Evolutionary conservation across 2,888 invertebrate species (phyloP).

Genomic region (Serripes groenlandicus): DNA sequence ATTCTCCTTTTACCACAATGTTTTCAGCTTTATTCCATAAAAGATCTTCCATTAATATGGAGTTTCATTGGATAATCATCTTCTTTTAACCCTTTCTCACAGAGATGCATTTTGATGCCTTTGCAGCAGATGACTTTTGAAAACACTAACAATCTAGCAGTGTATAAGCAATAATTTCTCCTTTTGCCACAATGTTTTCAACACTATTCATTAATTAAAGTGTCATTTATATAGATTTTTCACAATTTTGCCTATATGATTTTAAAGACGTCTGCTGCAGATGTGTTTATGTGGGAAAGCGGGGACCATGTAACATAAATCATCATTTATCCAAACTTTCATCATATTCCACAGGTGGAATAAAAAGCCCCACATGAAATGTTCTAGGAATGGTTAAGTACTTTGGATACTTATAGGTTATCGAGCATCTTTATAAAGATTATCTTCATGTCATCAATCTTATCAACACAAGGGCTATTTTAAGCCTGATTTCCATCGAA

Average conservation of each 20-base stretch:
- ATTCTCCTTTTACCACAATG: too few species aligned
- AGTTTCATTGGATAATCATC: too few species aligned
- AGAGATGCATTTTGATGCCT: background rate
- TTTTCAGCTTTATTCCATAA: too few species aligned
- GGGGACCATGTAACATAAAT: too few species aligned
- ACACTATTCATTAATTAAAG: background rate
- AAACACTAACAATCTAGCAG: too few species aligned
- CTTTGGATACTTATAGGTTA: background rate
- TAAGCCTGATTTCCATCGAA: background rate
- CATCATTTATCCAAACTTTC: too few species aligned
- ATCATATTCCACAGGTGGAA: too few species aligned
- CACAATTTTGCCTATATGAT: background rate
- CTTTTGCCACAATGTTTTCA: background rate
- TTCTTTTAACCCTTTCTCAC: background rate
- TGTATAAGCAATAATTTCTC: too few species aligned
- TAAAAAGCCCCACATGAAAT: background rate
- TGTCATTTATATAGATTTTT: background rate
- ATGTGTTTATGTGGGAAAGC: too few species aligned
- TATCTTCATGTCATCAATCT: slow-evolving; percentile 7
- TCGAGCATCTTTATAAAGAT: background rate
- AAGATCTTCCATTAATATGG: too few species aligned
- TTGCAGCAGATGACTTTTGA: too few species aligned
- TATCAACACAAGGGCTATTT: slow-evolving; percentile 13
- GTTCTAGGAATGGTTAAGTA: background rate
- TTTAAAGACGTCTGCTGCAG: too few species aligned